Conservation (phyloP, 2,888 invertebrate genomes). For the Hirtodrosophila trivittata region DNA sequence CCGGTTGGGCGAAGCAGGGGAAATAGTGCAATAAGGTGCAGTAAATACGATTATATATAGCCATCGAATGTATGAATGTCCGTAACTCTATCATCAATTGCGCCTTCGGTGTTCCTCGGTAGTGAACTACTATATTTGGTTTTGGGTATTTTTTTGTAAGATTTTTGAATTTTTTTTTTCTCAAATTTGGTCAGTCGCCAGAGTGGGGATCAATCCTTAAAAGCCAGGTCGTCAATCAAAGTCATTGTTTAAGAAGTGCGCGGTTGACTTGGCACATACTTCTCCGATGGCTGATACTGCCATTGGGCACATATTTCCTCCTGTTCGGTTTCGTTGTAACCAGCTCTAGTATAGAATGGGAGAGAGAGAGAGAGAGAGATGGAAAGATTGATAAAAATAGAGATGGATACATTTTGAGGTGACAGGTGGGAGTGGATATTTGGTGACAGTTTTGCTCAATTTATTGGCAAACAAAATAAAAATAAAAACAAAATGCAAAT, state of each 20-base stretch:
- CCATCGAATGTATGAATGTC: too few relatives aligned
- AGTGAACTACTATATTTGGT: too few relatives aligned
- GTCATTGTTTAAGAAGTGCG: constrained; percentile 61
- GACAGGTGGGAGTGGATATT: neutral
- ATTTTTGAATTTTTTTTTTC: too few relatives aligned
- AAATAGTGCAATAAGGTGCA: too few relatives aligned
- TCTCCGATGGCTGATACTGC: constrained; percentile 87
- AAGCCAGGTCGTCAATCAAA: constrained; percentile 16
- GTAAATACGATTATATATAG: too few relatives aligned
- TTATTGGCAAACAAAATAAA: constrained; percentile 35
- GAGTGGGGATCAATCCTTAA: too few relatives aligned
- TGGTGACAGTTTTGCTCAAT: constrained; percentile 26
- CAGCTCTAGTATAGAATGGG: constrained; percentile 84
- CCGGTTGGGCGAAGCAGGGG: too few relatives aligned
- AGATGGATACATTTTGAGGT: neutral
- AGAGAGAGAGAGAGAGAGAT: constrained; percentile 1
- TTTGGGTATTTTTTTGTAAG: too few relatives aligned
- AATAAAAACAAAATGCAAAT: constrained; percentile 1
- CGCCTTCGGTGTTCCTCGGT: too few relatives aligned
- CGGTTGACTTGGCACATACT: constrained; percentile 85
- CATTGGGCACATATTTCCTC: constrained; percentile 86
- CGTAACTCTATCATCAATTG: too few relatives aligned
- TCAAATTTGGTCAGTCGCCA: too few relatives aligned
- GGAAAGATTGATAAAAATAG: neutral
- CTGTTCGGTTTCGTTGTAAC: constrained; percentile 86